Evolutionary conservation across 1,140 invertebrate genomes (phyloP).

Genomic region (Rhagoletis pomonella): DNA sequence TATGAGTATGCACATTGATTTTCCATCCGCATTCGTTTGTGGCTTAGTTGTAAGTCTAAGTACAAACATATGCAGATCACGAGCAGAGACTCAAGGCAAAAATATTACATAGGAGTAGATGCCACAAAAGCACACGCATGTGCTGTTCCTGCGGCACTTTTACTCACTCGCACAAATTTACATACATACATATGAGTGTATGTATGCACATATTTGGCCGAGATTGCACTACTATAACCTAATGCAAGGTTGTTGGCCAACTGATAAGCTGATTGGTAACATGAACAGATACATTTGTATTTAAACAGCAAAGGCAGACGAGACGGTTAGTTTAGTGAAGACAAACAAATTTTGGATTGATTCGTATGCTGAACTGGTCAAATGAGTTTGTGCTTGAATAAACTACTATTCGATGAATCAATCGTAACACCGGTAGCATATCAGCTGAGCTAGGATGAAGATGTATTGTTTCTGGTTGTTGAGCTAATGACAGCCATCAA

Average conservation of each 20-base stretch:
- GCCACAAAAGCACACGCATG: not conserved
- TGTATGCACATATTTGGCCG: too few relatives aligned
- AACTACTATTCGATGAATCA: not conserved
- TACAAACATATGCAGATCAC: not conserved
- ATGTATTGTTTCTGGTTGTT: not conserved
- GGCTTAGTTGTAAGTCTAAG: not conserved
- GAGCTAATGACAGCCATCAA: not conserved
- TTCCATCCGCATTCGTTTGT: too few relatives aligned
- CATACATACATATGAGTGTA: too few relatives aligned
- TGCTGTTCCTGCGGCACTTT: not conserved
- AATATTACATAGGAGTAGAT: not conserved
- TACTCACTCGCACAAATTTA: too few relatives aligned
- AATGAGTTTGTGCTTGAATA: not conserved
- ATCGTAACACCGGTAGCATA: not conserved
- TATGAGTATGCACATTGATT: too few relatives aligned
- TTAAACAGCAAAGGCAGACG: not conserved
- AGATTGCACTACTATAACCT: too few relatives aligned
- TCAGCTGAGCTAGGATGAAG: not conserved
- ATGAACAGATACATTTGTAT: not conserved
- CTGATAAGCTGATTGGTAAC: constrained; percentile 6
- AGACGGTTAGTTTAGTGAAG: too few relatives aligned
- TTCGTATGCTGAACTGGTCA: too few relatives aligned
- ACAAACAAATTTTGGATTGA: too few relatives aligned
- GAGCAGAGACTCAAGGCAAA: not conserved
- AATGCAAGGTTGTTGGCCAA: not conserved